Percentiles rank a stretch among this genome's conserved stretches.
Conservation (phyloP, 2,797 vertebrate genomes). For the Tauraco hartlaubi region DNA sequence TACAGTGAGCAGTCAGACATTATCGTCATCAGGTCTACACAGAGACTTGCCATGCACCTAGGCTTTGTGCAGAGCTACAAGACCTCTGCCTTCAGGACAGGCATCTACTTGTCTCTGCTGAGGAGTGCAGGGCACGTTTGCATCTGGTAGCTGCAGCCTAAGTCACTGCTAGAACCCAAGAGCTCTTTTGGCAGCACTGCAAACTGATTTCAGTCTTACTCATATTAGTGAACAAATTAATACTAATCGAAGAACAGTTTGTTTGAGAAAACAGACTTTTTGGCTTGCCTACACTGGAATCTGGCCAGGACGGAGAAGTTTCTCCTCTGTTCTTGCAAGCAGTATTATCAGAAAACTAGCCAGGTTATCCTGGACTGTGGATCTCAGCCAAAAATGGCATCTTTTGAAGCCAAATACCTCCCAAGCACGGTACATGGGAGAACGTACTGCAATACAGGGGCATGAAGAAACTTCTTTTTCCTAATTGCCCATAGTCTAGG, state of each 20-base stretch:
- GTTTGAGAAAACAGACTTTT: neutral
- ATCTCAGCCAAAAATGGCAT: neutral
- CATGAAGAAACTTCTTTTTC: neutral
- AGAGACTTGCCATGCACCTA: neutral
- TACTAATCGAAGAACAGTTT: neutral
- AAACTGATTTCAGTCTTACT: neutral
- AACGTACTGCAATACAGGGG: neutral
- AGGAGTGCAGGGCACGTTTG: rapidly evolving
- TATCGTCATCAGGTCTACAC: neutral
- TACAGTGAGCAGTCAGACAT: neutral
- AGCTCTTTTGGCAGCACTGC: neutral
- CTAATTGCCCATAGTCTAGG: neutral
- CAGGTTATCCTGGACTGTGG: neutral
- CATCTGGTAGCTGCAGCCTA: neutral
- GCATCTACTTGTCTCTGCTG: neutral
- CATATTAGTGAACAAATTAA: neutral
- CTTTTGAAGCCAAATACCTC: neutral
- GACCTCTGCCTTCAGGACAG: neutral
- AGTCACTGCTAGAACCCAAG: neutral
- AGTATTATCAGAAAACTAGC: neutral
- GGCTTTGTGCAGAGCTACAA: neutral
- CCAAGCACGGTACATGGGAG: neutral
- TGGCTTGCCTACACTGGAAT: neutral
- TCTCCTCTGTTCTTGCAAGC: slow-evolving; percentile 22
- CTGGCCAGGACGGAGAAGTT: neutral